Conservation (phyloP, 2,888 invertebrate genomes). For the Cephus pygmeus region DNA sequence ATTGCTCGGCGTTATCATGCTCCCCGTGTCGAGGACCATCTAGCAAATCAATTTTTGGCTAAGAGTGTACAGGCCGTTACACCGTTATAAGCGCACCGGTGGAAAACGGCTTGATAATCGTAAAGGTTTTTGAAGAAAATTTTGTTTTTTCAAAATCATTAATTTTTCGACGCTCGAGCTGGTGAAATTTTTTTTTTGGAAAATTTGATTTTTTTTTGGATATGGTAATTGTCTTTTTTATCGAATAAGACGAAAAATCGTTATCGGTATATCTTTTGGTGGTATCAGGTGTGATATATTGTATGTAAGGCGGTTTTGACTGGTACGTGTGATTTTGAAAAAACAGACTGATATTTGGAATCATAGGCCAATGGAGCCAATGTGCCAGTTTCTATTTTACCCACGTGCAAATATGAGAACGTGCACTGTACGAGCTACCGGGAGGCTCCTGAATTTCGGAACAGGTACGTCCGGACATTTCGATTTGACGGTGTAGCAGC, state of each 20-base stretch:
- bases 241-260: neutral
- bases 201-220: too few relatives aligned
- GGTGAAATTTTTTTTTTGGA: too few relatives aligned
- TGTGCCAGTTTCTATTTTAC: neutral
- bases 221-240: too few relatives aligned
- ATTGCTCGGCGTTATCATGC: slow-evolving; percentile 16
- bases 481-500: neutral
- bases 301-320: neutral
- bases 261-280: neutral
- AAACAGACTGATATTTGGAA: neutral
- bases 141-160: too few relatives aligned
- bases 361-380: neutral
- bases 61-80: neutral
- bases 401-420: neutral
- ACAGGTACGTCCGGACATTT: neutral
- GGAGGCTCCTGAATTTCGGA: neutral
- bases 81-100: too few relatives aligned
- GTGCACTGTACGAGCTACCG: neutral
- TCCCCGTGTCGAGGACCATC: neutral
- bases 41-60: neutral
- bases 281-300: neutral
- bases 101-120: neutral
- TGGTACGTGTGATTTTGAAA: neutral
- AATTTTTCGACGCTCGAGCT: too few relatives aligned
- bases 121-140: too few relatives aligned